These are phyloP conservation scores for Caenorhabditis uteleia DNA, from an alignment of 2,888 invertebrate species.

Conservation along the genomic window DNA sequence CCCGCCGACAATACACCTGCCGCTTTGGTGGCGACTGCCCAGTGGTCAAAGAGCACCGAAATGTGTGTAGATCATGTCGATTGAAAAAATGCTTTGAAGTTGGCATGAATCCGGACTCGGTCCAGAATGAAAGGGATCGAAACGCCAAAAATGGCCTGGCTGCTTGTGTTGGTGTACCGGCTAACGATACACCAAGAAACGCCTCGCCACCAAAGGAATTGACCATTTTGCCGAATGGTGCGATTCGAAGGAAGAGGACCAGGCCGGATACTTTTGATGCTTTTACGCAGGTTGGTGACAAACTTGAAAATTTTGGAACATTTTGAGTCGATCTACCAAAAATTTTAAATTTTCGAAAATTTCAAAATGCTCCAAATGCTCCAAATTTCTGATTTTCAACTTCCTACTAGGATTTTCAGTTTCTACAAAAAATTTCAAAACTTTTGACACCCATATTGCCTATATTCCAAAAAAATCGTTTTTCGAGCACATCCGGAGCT, in stretches of 20 bases:
- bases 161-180: constrained; percentile 3
- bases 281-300: constrained; percentile 21
- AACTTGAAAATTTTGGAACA: background rate
- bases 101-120: constrained; percentile 64
- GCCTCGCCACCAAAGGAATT: constrained; percentile 11
- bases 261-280: constrained; percentile 21
- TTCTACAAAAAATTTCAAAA: too few species aligned
- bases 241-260: constrained; percentile 26
- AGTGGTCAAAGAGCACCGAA: constrained; percentile 62
- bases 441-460: too few species aligned
- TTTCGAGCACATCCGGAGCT: too few species aligned
- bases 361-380: too few species aligned
- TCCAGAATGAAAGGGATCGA: constrained; percentile 58
- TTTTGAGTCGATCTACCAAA: too few species aligned
- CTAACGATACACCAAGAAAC: background rate
- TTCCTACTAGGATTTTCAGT: too few species aligned
- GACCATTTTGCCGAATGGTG: constrained; percentile 29
- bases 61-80: constrained; percentile 62
- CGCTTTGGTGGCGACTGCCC: constrained; percentile 63
- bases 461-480: too few species aligned
- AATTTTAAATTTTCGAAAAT: too few species aligned
- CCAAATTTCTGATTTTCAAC: too few species aligned
- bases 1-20: constrained; percentile 59
- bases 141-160: constrained; percentile 38
- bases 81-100: constrained; percentile 63